Percentiles rank a stretch among this genome's conserved stretches.
These are phyloP conservation scores for Brachystomella parvula DNA, from an alignment of 1,140 invertebrate species.

Conservation along the genomic window DNA sequence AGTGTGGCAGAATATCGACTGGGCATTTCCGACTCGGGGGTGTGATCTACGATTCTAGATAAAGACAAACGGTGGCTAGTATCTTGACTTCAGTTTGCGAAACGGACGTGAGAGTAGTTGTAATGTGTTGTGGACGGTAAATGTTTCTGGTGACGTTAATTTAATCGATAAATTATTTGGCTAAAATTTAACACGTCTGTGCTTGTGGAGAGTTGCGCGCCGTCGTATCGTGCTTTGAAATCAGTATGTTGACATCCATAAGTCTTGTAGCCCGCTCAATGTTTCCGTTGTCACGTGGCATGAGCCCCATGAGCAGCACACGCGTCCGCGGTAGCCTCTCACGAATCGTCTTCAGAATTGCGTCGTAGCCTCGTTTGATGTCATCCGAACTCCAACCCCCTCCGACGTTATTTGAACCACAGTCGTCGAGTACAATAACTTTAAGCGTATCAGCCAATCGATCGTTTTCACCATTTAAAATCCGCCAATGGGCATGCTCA, in stretches of 20 bases:
- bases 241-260: conserved; percentile 13
- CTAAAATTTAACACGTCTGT: too few relatives aligned
- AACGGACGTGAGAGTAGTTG: too few relatives aligned
- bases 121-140: too few relatives aligned
- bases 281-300: conserved; percentile 15
- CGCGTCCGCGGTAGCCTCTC: not conserved
- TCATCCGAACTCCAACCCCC: not conserved
- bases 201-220: too few relatives aligned
- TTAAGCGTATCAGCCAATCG: conserved; percentile 1
- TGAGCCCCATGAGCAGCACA: conserved; percentile 12
- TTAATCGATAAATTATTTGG: too few relatives aligned
- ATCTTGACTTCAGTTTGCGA: too few relatives aligned
- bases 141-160: too few relatives aligned
- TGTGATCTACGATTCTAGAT: too few relatives aligned
- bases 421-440: conserved; percentile 17
- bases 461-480: conserved; percentile 14
- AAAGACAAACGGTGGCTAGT: too few relatives aligned
- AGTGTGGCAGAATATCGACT: too few relatives aligned
- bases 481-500: conserved; percentile 33
- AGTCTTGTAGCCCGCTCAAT: conserved; percentile 12
- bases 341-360: not conserved
- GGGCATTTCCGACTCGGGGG: too few relatives aligned
- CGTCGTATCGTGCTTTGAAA: conserved; percentile 2
- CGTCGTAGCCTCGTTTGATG: conserved; percentile 6
- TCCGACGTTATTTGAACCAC: conserved; percentile 20